phyloP scores from a whole-genome alignment of 2,888 invertebrate species.

The Andrena trimmerana region DNA sequence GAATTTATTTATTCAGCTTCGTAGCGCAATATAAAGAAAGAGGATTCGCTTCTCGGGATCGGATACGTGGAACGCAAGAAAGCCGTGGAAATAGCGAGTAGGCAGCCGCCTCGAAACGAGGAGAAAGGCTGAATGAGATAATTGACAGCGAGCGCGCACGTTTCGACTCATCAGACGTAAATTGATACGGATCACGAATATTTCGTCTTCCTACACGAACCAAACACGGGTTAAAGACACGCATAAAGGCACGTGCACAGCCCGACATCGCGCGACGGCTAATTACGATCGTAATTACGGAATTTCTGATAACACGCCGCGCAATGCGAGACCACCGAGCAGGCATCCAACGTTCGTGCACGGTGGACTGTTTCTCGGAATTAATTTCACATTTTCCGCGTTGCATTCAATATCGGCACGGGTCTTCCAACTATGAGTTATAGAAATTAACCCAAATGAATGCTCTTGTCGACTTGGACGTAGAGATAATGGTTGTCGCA shows the following conservation, averaged over 20 bases:
- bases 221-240: conserved; percentile 39
- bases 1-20: not conserved
- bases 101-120: conserved; percentile 42
- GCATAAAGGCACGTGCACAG: not conserved
- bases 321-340: conserved; percentile 12
- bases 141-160: conserved; percentile 44
- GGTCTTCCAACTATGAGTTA: not conserved
- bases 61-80: not conserved
- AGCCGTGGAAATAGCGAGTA: conserved; percentile 29
- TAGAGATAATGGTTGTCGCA: not conserved
- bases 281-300: conserved; percentile 43
- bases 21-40: too few relatives aligned
- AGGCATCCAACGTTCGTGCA: not conserved
- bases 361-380: not conserved
- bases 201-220: conserved; percentile 58
- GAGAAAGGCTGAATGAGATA: conserved; percentile 63
- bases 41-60: not conserved
- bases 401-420: not conserved
- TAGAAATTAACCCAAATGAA: not conserved
- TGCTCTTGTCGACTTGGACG: not conserved
- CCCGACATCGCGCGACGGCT: conserved; percentile 27
- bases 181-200: conserved; percentile 63
- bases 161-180: conserved; percentile 55
- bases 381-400: not conserved
- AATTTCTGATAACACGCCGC: conserved; percentile 49